These are phyloP conservation scores for Tortricodes alternella DNA, from an alignment of 2,888 invertebrate species.

Conservation along the genomic window DNA sequence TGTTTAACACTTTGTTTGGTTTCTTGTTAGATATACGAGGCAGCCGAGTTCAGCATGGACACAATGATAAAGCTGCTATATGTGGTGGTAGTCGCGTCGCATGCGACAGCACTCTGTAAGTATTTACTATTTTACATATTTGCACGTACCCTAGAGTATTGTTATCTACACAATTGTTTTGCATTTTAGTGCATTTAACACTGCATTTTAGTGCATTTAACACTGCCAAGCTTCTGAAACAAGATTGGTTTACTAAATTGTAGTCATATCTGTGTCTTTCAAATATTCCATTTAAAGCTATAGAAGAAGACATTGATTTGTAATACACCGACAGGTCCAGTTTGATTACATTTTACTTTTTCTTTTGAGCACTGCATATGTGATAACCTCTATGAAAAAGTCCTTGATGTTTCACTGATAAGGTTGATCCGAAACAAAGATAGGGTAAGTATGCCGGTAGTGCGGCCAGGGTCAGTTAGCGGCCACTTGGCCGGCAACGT, in stretches of 20 bases:
- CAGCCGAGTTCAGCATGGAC: slow-evolving; percentile 66
- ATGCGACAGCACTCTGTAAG: slow-evolving; percentile 71
- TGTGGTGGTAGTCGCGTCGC: slow-evolving; percentile 64
- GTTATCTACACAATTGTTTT: slow-evolving; percentile 13
- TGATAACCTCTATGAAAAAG: not conserved
- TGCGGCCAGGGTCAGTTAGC: too few species aligned
- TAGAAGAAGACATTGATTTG: too few species aligned
- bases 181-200: slow-evolving; percentile 1
- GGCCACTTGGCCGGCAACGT: too few species aligned
- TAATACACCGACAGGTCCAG: not conserved
- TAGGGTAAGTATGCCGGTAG: too few species aligned
- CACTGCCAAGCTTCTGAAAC: not conserved
- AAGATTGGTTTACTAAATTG: not conserved
- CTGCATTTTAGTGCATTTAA: not conserved
- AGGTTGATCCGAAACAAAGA: not conserved
- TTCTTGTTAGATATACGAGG: slow-evolving; percentile 73
- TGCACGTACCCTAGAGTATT: slow-evolving; percentile 36
- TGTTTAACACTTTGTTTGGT: slow-evolving; percentile 66
- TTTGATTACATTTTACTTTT: not conserved
- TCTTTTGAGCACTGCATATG: not conserved
- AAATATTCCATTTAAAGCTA: too few species aligned
- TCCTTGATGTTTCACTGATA: not conserved
- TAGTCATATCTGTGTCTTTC: not conserved
- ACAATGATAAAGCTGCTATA: slow-evolving; percentile 64
- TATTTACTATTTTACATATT: slow-evolving; percentile 47